Percentiles rank a stretch among this genome's conserved stretches.
These are phyloP conservation scores for Albula glossodonta DNA, from an alignment of 2,113 vertebrate species.

Conservation along the genomic window DNA sequence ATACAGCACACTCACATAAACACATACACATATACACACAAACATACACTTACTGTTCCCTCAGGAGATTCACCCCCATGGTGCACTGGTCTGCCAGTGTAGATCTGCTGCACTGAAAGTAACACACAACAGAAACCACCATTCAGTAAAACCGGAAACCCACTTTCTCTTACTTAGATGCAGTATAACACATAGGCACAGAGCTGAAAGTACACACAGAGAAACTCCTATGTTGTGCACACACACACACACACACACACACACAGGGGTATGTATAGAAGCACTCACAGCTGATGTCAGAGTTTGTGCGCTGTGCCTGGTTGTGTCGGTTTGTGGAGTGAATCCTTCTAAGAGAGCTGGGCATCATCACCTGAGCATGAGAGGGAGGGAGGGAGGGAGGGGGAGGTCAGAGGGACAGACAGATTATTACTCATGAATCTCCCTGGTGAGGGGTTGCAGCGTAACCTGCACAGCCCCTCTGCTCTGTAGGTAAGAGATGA, in stretches of 20 bases:
- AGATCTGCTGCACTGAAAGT: slow-evolving; percentile 21
- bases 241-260: background rate
- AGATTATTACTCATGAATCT: too few species aligned
- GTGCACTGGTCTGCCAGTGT: background rate
- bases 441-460: too few species aligned
- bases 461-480: too few species aligned
- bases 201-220: too few species aligned
- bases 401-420: too few species aligned
- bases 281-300: slow-evolving; percentile 75
- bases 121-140: background rate
- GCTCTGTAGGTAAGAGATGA: too few species aligned
- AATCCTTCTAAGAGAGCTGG: slow-evolving; percentile 76
- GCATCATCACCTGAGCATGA: slow-evolving; percentile 51
- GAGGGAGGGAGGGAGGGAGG: too few species aligned
- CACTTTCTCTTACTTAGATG: background rate
- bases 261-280: background rate
- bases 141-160: background rate
- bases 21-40: background rate
- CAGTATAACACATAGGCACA: too few species aligned
- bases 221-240: background rate
- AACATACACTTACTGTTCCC: slow-evolving; percentile 8
- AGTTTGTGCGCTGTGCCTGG: slow-evolving; percentile 70
- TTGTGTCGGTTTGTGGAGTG: slow-evolving; percentile 81
- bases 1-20: background rate
- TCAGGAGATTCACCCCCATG: background rate